phyloP scores from a whole-genome alignment of 2,113 vertebrate species.

The Zosterops borbonicus region DNA sequence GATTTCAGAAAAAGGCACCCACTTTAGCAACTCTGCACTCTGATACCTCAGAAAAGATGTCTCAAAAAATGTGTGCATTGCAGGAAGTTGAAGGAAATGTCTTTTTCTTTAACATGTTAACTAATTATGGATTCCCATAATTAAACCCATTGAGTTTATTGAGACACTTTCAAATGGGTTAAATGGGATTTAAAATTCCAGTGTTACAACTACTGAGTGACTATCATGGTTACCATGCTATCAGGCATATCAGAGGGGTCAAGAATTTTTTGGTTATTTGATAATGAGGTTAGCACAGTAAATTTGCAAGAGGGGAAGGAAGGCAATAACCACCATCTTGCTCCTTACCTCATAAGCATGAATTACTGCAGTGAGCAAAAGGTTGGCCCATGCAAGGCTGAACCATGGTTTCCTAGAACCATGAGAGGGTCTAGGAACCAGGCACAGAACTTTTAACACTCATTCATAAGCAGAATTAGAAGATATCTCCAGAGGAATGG shows the following conservation, averaged over 20 bases:
- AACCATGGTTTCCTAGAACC: background rate
- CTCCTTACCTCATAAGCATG: background rate
- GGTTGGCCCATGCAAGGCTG: background rate
- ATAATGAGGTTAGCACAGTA: background rate
- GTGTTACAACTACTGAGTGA: background rate
- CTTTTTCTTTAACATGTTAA: background rate
- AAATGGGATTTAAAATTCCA: background rate
- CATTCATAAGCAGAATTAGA: background rate
- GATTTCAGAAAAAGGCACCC: background rate
- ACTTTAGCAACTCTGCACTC: background rate
- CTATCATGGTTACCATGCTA: background rate
- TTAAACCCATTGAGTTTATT: background rate
- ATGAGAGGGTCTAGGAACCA: background rate
- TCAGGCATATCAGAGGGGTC: background rate
- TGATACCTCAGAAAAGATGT: background rate
- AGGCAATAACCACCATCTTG: background rate
- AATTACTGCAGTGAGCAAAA: background rate
- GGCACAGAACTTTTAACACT: background rate
- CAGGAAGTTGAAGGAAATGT: background rate
- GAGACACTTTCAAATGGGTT: background rate
- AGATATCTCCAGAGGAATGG: fast-evolving
- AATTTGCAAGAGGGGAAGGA: background rate
- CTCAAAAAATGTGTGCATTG: background rate
- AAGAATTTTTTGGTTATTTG: background rate
- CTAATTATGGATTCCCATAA: background rate